A percentile compares a stretch with the other conserved stretches of the same genome.
phyloP scores from a whole-genome alignment of 1,140 invertebrate species.

The Bombus turneri region DNA sequence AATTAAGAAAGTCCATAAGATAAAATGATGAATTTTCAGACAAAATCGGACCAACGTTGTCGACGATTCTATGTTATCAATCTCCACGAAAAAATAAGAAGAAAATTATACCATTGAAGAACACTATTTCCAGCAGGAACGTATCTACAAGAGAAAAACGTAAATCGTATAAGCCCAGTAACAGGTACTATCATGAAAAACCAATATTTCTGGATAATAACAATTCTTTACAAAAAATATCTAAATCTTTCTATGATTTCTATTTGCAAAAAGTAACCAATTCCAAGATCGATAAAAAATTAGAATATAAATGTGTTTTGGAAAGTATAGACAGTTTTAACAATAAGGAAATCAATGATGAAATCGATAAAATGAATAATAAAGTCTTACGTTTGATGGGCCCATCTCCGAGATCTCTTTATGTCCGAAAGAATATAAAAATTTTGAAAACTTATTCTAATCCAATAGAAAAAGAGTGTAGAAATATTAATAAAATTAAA shows the following conservation, averaged over 20 bases:
- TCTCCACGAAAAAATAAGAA: slow-evolving; percentile 42
- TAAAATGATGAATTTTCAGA: slow-evolving; percentile 34
- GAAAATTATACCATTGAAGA: slow-evolving; percentile 14
- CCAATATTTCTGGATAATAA: slow-evolving; percentile 22
- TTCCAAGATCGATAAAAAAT: not conserved
- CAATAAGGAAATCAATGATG: not conserved
- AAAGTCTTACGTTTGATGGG: slow-evolving; percentile 52
- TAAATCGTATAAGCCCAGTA: slow-evolving; percentile 71
- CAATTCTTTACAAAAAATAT: slow-evolving; percentile 4
- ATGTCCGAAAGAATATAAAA: slow-evolving; percentile 58
- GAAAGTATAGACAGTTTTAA: not conserved
- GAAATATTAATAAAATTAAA: not conserved
- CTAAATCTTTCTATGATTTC: not conserved
- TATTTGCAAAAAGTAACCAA: slow-evolving; percentile 9
- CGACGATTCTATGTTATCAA: slow-evolving; percentile 73
- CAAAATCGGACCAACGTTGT: slow-evolving; percentile 67
- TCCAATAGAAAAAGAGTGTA: slow-evolving; percentile 35
- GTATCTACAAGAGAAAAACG: slow-evolving; percentile 56
- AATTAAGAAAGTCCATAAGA: too few relatives aligned
- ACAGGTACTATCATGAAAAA: slow-evolving; percentile 68
- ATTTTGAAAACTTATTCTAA: slow-evolving; percentile 43
- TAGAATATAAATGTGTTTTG: not conserved
- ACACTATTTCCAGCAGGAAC: slow-evolving; percentile 37
- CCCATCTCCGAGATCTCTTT: slow-evolving; percentile 55
- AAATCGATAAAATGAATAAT: slow-evolving; percentile 18